A percentile compares a stretch with the other conserved stretches of the same genome.
These are phyloP conservation scores for Drosophila sp. DNA, from an alignment of 1,140 invertebrate species.

Conservation along the genomic window DNA sequence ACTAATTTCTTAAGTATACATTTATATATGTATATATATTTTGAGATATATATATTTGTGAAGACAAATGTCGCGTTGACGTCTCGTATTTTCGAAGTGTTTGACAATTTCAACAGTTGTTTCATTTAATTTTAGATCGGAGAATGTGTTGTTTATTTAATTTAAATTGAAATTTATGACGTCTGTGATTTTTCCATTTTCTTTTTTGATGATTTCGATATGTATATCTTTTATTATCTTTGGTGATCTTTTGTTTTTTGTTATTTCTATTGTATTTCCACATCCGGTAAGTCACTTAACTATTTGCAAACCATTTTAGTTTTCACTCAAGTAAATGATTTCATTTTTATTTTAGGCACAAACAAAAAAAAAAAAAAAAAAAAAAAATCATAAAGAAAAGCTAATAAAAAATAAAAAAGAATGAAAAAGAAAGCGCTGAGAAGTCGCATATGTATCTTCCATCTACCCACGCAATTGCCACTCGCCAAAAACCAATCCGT, in stretches of 20 bases:
- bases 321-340: slow-evolving; percentile 74
- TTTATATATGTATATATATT: slow-evolving; percentile 42
- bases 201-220: slow-evolving; percentile 28
- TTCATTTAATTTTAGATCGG: slow-evolving; percentile 43
- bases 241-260: slow-evolving; percentile 51
- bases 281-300: slow-evolving; percentile 73
- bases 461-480: slow-evolving; percentile 27
- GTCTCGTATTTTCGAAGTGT: slow-evolving; percentile 29
- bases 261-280: slow-evolving; percentile 31
- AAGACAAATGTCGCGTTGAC: slow-evolving; percentile 44
- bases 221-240: slow-evolving; percentile 53
- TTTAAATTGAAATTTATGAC: slow-evolving; percentile 64
- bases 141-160: slow-evolving; percentile 74
- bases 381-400: slow-evolving; percentile 20
- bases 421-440: slow-evolving; percentile 39
- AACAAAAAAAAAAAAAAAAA: slow-evolving; percentile 32
- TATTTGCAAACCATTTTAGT: slow-evolving; percentile 62
- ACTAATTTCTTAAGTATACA: slow-evolving; percentile 33
- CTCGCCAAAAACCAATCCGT: slow-evolving; percentile 28
- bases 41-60: slow-evolving; percentile 31
- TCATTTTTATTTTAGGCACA: slow-evolving; percentile 82
- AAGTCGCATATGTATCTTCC: slow-evolving; percentile 54
- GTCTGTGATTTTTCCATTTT: slow-evolving; percentile 39
- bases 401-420: slow-evolving; percentile 25
- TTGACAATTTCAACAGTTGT: slow-evolving; percentile 63